phyloP scores from a whole-genome alignment of 2,113 vertebrate genomes.

The Cryptomyrus ogoouensis region DNA sequence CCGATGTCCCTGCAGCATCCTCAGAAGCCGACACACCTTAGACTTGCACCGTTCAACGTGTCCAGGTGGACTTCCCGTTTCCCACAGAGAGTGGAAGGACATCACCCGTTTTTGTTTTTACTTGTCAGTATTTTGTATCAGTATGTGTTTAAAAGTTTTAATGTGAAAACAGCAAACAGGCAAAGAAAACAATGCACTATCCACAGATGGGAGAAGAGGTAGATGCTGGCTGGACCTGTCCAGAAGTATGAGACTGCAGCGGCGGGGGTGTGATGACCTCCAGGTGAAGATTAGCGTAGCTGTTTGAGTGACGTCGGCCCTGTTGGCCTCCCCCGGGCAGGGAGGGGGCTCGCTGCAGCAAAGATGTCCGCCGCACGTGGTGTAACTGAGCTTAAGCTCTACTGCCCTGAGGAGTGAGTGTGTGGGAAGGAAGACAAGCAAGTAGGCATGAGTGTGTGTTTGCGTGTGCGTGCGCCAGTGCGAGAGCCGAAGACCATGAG shows the following conservation, averaged over 20 bases:
- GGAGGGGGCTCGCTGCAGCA: neutral
- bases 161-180: constrained; percentile 7
- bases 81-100: neutral
- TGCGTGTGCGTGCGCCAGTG: neutral
- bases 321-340: neutral
- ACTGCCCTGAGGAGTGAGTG: constrained; percentile 16
- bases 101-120: constrained; percentile 12
- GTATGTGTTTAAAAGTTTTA: constrained; percentile 30
- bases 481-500: neutral
- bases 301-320: neutral
- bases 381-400: neutral
- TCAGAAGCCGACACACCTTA: neutral
- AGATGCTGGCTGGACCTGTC: neutral
- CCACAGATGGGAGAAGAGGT: neutral
- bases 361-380: neutral
- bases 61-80: neutral
- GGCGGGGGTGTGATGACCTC: neutral
- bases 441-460: constrained; percentile 12
- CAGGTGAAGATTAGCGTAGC: neutral
- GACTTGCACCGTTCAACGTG: too few species aligned
- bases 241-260: neutral
- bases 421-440: constrained; percentile 11
- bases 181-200: constrained; percentile 16
- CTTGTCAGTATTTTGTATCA: constrained; percentile 34
- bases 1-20: neutral